phyloP scores from a whole-genome alignment of 2,888 invertebrate genomes.

The Hydraecia micacea region DNA sequence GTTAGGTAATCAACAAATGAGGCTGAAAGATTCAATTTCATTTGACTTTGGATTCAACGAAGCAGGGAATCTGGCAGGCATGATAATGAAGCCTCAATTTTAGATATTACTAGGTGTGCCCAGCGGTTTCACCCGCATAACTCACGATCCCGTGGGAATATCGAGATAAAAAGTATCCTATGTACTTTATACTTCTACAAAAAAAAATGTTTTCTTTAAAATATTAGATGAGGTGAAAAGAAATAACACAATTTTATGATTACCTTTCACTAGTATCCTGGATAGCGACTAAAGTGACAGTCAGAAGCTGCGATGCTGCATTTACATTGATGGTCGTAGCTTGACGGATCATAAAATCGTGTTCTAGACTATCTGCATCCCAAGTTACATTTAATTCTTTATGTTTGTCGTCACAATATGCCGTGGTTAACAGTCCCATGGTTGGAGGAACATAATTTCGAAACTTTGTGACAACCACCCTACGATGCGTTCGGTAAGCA shows the following conservation, averaged over 20 bases:
- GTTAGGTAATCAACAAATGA: neutral
- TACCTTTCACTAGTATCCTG: slow-evolving; percentile 89
- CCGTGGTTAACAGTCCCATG: slow-evolving; percentile 77
- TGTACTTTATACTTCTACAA: neutral
- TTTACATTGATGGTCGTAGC: slow-evolving; percentile 89
- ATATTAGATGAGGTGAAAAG: neutral
- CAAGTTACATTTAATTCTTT: slow-evolving; percentile 70
- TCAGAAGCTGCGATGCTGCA: slow-evolving; percentile 89
- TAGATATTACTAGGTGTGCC: neutral
- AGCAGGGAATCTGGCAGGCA: neutral
- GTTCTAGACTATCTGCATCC: slow-evolving; percentile 82
- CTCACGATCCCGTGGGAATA: neutral
- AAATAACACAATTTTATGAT: slow-evolving; percentile 19
- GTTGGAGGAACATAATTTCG: slow-evolving; percentile 77
- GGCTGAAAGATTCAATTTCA: neutral
- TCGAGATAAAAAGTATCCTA: neutral
- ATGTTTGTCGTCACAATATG: slow-evolving; percentile 76
- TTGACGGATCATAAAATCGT: slow-evolving; percentile 89
- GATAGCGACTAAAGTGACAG: slow-evolving; percentile 89
- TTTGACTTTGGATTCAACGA: neutral
- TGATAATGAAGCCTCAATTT: neutral
- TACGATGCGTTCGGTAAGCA: slow-evolving; percentile 69
- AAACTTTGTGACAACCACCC: slow-evolving; percentile 68
- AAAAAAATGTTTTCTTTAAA: neutral
- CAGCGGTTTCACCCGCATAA: neutral